A percentile compares a stretch with the other conserved stretches of the same genome.
These are phyloP conservation scores for Noctua janthina DNA, from an alignment of 2,888 invertebrate genomes.

Conservation along the genomic window DNA sequence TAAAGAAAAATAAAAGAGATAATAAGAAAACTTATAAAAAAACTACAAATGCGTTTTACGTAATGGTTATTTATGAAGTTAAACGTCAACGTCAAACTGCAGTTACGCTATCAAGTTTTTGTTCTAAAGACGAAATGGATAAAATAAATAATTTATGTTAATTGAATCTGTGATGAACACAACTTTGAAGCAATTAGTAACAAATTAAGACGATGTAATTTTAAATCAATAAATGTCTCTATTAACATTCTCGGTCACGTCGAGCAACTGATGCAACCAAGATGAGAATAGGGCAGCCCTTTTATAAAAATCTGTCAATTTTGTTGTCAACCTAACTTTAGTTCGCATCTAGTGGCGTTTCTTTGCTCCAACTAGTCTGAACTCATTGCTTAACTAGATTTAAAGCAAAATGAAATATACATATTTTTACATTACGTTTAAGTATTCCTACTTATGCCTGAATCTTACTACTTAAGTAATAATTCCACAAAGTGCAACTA, in stretches of 20 bases:
- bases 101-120: constrained; percentile 34
- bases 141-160: constrained; percentile 40
- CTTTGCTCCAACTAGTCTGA: background rate
- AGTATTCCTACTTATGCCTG: too few species aligned
- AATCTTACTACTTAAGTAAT: too few species aligned
- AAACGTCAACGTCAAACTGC: constrained; percentile 9
- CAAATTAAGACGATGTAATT: constrained; percentile 15
- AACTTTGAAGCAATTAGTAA: background rate
- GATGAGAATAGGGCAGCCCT: background rate
- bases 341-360: background rate
- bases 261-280: background rate
- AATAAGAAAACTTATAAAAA: background rate
- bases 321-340: background rate
- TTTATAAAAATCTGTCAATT: background rate
- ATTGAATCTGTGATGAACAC: constrained; percentile 18
- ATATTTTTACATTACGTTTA: background rate
- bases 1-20: background rate
- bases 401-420: background rate
- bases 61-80: background rate
- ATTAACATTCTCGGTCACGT: background rate
- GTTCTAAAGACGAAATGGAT: background rate
- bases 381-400: background rate
- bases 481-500: too few species aligned
- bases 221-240: background rate
- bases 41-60: background rate